Conservation (phyloP, 2,113 vertebrate species). For the Manacus vitellinus region DNA sequence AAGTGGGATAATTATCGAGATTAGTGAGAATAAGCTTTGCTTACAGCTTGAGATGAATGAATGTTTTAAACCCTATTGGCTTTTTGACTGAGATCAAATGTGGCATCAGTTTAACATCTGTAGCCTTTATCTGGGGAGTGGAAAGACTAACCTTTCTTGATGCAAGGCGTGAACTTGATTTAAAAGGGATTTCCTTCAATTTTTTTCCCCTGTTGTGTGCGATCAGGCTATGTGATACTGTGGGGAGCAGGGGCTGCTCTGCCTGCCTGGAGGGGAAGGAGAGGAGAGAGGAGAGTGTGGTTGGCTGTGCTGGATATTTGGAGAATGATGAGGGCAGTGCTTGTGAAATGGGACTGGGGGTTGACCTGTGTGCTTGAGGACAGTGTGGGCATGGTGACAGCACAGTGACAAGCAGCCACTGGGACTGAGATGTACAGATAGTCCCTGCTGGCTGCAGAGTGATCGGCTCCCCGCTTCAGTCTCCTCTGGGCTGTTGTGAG, state of each 20-base stretch:
- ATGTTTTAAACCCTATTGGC: background rate
- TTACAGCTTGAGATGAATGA: background rate
- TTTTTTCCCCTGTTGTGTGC: background rate
- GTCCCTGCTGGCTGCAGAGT: background rate
- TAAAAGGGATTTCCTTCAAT: background rate
- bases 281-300: background rate
- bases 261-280: background rate
- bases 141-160: background rate
- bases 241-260: background rate
- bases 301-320: background rate
- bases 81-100: background rate
- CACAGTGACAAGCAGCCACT: background rate
- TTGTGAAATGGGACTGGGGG: background rate
- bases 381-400: background rate
- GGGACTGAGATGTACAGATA: background rate
- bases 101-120: background rate
- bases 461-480: accelerated
- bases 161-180: background rate
- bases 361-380: background rate
- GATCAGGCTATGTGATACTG: background rate
- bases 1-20: background rate
- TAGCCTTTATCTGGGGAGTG: background rate
- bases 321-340: accelerated
- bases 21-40: background rate
- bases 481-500: background rate